Evolutionary conservation across 2,113 vertebrate species (phyloP), one percentile per base, ranked within the genome.

Genomic region (Aegotheles bennettii): DNA sequence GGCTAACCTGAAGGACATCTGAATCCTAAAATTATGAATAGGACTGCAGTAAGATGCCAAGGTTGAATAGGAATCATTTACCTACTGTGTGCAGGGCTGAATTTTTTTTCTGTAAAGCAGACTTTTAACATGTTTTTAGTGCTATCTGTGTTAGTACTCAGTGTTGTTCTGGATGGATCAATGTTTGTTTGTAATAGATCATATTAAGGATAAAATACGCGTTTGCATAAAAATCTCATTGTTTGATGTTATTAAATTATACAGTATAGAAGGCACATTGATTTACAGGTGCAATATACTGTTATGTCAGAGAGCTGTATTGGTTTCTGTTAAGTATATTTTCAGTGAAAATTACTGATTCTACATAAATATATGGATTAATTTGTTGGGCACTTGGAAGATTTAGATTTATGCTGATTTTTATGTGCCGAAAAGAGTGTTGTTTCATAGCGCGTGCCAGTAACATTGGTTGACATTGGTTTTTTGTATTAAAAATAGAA

Each of bases 361-460:
- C 42, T 69, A 60, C 23, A 33, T 89, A 87, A 96, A 83, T 56
- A 40, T 21, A 67, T 67, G 26, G 85, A 85, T 89, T 93, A 65
- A 80, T 91, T 51, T 73, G 35, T 56, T 70, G 36, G 19, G 35
- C 17, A 63, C 21, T 61, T 70, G n/a, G 23, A 79, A 79, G 54
- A 73, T 89, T 94, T 35, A 35, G 59, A 81, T 93, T 95, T 87
- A 60, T 78, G 67, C 53, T 94, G 56, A 65, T 83, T 92, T 96
- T 92, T 90, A 42, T 42, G 38, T 59, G 43, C 33, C 31, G 51
- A 40, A 90, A n/a, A 48, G 48, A n/a, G 1, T 20, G 35, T 61
- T 85, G 69, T 60, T 89, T 38, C 17, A 9, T 36, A 48, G 23
- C 4, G 3, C 11, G 5, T 75, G 56, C 18, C 56, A 70, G 57